Conservation (phyloP, 2,797 vertebrate genomes). For the Neopelma chrysocephalum region DNA sequence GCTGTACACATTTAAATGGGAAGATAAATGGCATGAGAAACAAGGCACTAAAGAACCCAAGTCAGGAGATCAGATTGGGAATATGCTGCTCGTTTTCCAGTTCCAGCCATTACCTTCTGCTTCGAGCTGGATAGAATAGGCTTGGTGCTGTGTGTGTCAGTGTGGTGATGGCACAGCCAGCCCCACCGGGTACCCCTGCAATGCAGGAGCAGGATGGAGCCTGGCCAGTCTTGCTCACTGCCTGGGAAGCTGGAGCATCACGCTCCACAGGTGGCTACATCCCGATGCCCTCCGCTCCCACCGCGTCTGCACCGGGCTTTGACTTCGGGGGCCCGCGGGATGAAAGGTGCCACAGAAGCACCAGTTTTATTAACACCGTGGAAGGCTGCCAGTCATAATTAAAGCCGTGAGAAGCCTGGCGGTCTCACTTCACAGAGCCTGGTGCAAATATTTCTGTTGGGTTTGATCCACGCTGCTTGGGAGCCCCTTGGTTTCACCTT, state of each 20-base stretch:
- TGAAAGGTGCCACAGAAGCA: slow-evolving; percentile 16
- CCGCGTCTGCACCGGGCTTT: background rate
- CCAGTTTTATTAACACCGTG: background rate
- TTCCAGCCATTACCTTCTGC: background rate
- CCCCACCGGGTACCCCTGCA: fast-evolving
- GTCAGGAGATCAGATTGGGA: background rate
- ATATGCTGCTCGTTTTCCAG: background rate
- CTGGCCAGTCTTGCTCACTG: background rate
- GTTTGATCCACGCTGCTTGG: slow-evolving; percentile 23
- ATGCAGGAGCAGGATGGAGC: background rate
- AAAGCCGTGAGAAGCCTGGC: slow-evolving; percentile 21
- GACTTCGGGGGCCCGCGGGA: background rate
- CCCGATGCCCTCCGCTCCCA: background rate
- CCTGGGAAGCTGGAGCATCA: background rate
- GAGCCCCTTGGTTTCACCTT: slow-evolving; percentile 32
- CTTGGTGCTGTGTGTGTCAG: background rate
- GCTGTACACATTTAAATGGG: background rate
- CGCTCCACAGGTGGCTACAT: background rate
- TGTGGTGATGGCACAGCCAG: fast-evolving
- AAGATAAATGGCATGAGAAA: background rate
- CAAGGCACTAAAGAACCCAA: background rate
- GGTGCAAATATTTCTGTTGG: slow-evolving; percentile 45
- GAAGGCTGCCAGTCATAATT: slow-evolving; percentile 51
- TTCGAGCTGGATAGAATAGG: background rate
- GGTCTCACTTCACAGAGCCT: background rate